These are phyloP conservation scores for Drosophila quadrilineata DNA, from an alignment of 1,140 invertebrate species.

Conservation along the genomic window DNA sequence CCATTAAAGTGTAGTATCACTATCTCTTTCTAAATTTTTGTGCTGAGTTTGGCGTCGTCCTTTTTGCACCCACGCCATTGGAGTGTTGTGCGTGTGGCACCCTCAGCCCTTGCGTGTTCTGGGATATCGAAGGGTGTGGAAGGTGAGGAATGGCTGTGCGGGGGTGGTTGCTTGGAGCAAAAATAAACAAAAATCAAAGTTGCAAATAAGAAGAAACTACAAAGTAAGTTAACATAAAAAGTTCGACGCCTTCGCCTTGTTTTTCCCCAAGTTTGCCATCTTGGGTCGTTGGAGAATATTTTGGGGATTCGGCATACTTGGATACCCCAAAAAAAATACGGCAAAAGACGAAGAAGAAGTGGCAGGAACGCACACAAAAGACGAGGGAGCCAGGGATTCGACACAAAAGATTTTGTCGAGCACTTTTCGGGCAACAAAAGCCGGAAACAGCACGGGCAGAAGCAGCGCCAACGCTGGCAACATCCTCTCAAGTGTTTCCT, in stretches of 20 bases:
- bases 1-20: no score
- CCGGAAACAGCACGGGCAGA: slow-evolving; percentile 66
- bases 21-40: background rate
- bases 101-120: slow-evolving; percentile 12
- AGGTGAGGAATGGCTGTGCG: no score
- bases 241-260: slow-evolving; percentile 56
- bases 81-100: slow-evolving; percentile 13
- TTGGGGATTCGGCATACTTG: slow-evolving; percentile 49
- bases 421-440: slow-evolving; percentile 75
- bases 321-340: no score
- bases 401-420: slow-evolving; percentile 73
- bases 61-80: background rate
- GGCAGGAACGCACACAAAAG: background rate
- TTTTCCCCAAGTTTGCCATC: slow-evolving; percentile 59
- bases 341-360: slow-evolving; percentile 4
- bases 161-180: slow-evolving; percentile 51
- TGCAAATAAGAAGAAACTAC: slow-evolving; percentile 80
- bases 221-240: slow-evolving; percentile 79
- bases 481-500: slow-evolving; percentile 77
- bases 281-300: background rate
- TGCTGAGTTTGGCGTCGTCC: background rate
- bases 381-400: background rate
- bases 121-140: background rate
- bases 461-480: slow-evolving; percentile 57
- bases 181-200: slow-evolving; percentile 80